A percentile compares a stretch with the other conserved stretches of the same genome.
Conservation (phyloP, 2,888 invertebrate species). For the Protonemura montana region DNA sequence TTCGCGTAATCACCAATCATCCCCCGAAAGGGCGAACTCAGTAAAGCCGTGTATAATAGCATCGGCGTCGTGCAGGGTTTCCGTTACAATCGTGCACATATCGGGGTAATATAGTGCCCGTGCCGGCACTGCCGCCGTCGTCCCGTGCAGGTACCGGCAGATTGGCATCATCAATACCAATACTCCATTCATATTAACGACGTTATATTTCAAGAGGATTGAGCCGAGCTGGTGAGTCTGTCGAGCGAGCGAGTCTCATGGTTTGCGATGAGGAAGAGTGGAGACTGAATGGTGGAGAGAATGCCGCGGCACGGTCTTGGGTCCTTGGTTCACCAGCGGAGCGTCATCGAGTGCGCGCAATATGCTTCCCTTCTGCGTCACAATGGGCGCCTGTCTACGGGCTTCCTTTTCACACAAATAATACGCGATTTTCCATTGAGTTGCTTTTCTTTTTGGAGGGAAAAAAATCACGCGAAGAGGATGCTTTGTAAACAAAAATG, state of each 20-base stretch:
- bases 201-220: conserved; percentile 21
- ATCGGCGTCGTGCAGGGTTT: not conserved
- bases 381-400: not conserved
- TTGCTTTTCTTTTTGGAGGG: not conserved
- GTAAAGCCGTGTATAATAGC: not conserved
- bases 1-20: conserved; percentile 37
- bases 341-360: not conserved
- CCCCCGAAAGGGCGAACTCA: not conserved
- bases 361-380: not conserved
- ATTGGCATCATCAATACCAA: conserved; percentile 28
- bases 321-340: not conserved
- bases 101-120: not conserved
- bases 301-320: not conserved
- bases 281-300: not conserved
- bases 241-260: not conserved
- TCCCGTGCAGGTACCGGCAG: not conserved
- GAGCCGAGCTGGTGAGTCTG: not conserved
- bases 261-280: not conserved
- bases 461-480: not conserved
- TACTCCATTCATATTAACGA: conserved; percentile 33
- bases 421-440: conserved; percentile 21
- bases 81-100: not conserved
- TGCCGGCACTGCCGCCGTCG: not conserved
- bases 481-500: not conserved
- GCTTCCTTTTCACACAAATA: not conserved